Conservation (phyloP, 1,140 invertebrate species). For the Bombus affinis region DNA sequence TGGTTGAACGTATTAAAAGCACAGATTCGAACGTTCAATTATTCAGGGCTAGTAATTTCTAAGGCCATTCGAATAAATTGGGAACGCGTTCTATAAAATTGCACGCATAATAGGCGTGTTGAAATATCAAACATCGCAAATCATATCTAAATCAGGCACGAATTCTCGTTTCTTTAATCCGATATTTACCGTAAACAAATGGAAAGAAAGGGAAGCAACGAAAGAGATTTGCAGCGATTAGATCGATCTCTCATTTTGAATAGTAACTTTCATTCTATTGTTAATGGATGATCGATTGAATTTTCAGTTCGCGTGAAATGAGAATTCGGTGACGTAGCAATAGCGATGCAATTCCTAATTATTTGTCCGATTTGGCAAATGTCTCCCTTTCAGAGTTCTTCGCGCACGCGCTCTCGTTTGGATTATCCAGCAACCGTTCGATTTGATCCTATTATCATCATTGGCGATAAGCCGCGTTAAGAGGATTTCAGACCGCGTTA, state of each 20-base stretch:
- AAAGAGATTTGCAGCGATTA: too few species aligned
- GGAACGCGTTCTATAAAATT: not conserved
- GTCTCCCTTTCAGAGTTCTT: not conserved
- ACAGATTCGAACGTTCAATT: slow-evolving; percentile 1
- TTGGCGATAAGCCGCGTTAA: slow-evolving; percentile 34
- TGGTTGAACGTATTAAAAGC: not conserved
- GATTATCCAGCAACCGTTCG: not conserved
- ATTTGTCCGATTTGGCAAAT: slow-evolving; percentile 23
- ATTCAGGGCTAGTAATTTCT: not conserved
- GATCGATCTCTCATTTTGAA: not conserved
- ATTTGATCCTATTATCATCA: slow-evolving; percentile 38
- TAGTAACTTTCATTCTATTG: not conserved
- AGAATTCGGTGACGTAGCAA: not conserved
- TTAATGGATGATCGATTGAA: not conserved
- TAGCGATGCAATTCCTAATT: slow-evolving; percentile 3
- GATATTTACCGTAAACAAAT: not conserved
- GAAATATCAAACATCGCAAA: not conserved
- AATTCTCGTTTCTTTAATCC: not conserved
- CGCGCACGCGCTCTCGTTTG: too few species aligned
- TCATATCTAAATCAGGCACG: not conserved
- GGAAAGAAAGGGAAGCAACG: not conserved
- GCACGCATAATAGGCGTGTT: not conserved
- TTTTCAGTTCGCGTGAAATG: not conserved
- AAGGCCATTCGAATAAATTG: not conserved
- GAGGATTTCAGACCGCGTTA: slow-evolving; percentile 44